Base-by-base conservation (phyloP, 2,888 invertebrate species). In the Himalopsyche kuldschensis region DNA sequence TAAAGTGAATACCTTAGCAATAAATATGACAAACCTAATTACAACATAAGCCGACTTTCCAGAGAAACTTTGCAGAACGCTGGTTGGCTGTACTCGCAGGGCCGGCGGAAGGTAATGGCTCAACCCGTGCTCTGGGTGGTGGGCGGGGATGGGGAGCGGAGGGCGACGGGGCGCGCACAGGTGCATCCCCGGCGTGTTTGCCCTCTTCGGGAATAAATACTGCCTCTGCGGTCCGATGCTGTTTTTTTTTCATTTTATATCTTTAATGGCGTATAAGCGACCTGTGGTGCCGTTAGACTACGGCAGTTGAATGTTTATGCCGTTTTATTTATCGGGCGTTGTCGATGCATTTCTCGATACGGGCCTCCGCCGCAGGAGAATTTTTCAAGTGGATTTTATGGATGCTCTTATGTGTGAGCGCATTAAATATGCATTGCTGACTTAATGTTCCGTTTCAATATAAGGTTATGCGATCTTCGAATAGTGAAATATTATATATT, bases 161-260 rank as follows among this genome's bases (percentile, higher is more conserved):
- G 75, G 31, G 11, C 2, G 76, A 30, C 30, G 35, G 75, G 47
- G 75, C 20, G 81, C 75, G n/a, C 69, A 75, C 35, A 75, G 75
- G 81, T 35, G 81, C 35, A 30, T 32, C 63, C 63, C 80, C 35
- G 76, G 76, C 35, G 76, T 76, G 35, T 76, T 35, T 76, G 32
- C 69, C 69, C 69, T 69, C 69, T 69, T 69, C 69, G 69, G 69
- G 11, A 69, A 69, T 69, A 69, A 69, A 69, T 69, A 69, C 69
- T 69, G 30, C 69, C 24, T 20, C 55, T 55, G 55, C 55, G 55
- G 55, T 55, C 55, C 69, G 69, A 69, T 69, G 30, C 27, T 27
- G 27, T 24, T 27, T 69, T 69, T 48, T 48, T 69, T 27, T 15
- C 69, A 11, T 69, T 69, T 69, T 69, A 27, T 69, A 1, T n/a